A percentile compares a stretch with the other conserved stretches of the same genome.
phyloP scores from a whole-genome alignment of 2,113 vertebrate species.

The Conger conger region DNA sequence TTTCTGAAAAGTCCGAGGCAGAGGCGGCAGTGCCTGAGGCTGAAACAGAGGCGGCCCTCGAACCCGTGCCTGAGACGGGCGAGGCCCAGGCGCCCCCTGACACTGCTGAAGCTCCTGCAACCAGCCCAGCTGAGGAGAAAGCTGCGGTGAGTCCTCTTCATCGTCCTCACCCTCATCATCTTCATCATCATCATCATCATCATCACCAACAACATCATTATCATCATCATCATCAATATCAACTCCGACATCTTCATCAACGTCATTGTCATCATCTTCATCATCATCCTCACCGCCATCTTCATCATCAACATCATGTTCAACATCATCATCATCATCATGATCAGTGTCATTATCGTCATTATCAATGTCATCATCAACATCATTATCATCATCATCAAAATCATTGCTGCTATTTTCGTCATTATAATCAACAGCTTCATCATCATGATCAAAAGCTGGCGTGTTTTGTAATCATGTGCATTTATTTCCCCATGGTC shows the following conservation, averaged over 20 bases:
- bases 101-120: conserved; percentile 28
- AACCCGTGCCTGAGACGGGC: conserved; percentile 27
- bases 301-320: conserved; percentile 14
- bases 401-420: not conserved
- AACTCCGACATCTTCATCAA: conserved; percentile 10
- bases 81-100: conserved; percentile 14
- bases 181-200: not conserved
- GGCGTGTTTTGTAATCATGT: not conserved
- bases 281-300: conserved; percentile 3
- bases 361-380: not conserved
- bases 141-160: conserved; percentile 75
- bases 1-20: conserved; percentile 33
- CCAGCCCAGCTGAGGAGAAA: conserved; percentile 61
- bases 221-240: not conserved
- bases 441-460: not conserved
- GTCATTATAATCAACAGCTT: not conserved
- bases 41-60: conserved; percentile 38
- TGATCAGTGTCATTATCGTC: not conserved
- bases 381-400: conserved; percentile 2
- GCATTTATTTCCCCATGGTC: not conserved
- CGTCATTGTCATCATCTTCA: conserved; percentile 11
- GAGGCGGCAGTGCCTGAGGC: conserved; percentile 35
- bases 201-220: not conserved
- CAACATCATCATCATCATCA: not conserved
- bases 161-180: not conserved